Percentiles rank a stretch among this genome's conserved stretches.
phyloP scores from a whole-genome alignment of 2,113 vertebrate species.

The Dermatemys mawii region DNA sequence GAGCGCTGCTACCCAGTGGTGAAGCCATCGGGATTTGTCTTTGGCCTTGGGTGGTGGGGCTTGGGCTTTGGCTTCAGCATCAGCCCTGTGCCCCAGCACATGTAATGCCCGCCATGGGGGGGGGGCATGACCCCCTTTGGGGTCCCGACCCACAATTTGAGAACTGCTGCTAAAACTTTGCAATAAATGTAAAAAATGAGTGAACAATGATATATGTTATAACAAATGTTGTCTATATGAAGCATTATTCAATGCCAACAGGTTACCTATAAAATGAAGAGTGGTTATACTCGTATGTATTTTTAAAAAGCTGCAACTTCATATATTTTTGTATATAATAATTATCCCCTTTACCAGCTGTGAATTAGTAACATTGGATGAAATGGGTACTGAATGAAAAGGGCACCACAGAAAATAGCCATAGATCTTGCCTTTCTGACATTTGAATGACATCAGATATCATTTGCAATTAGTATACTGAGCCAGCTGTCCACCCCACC shows the following conservation, averaged over 20 bases:
- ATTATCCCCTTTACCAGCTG: conserved; percentile 24
- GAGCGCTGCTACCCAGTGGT: no score
- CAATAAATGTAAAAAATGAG: background rate
- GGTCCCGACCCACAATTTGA: no score
- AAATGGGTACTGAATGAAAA: conserved; percentile 56
- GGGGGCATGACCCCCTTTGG: no score
- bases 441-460: conserved; percentile 33
- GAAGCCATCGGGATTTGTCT: no score
- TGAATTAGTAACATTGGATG: conserved; percentile 23
- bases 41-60: no score
- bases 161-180: background rate
- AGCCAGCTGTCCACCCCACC: no score
- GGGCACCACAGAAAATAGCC: background rate
- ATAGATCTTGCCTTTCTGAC: background rate
- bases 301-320: background rate
- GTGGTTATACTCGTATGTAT: background rate
- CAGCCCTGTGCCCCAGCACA: no score
- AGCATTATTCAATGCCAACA: background rate
- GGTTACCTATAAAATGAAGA: background rate
- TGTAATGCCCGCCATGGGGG: no score
- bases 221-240: background rate
- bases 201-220: background rate
- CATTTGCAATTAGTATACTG: no score
- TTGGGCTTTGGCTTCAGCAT: no score
- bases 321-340: conserved; percentile 23